Percentiles rank a stretch among this genome's conserved stretches.
These are phyloP conservation scores for Phalacrocorax brasilianus DNA, from an alignment of 2,113 vertebrate species.

Conservation along the genomic window DNA sequence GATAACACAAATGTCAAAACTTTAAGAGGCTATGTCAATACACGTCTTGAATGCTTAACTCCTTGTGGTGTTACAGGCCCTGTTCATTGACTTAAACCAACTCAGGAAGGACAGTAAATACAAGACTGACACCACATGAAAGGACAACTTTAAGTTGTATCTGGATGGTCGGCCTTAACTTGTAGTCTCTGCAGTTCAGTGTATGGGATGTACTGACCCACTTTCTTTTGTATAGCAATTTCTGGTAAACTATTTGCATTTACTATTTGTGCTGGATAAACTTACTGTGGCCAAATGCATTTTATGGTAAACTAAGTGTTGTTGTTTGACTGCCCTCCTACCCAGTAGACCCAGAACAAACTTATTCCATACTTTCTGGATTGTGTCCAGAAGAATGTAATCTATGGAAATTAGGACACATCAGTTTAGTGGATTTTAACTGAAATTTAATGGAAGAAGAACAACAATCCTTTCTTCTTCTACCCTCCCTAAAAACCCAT, in stretches of 20 bases:
- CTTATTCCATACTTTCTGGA: not conserved
- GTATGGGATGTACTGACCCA: fast-evolving
- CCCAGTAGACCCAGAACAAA: not conserved
- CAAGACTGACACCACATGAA: not conserved
- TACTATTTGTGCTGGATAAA: not conserved
- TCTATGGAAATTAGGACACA: not conserved
- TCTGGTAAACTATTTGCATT: not conserved
- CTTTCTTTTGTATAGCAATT: not conserved
- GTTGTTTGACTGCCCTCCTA: not conserved
- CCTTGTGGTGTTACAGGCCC: not conserved
- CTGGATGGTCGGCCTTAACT: fast-evolving
- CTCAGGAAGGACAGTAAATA: not conserved
- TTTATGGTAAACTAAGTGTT: not conserved
- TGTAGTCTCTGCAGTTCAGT: not conserved
- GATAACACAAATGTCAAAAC: not conserved
- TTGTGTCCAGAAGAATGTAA: not conserved
- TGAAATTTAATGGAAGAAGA: not conserved
- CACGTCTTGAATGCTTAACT: not conserved
- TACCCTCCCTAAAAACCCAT: not conserved
- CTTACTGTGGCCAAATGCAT: not conserved
- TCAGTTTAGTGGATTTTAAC: not conserved
- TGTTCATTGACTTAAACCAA: not conserved
- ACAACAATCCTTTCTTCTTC: not conserved
- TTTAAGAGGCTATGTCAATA: not conserved
- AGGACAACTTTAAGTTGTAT: not conserved